Base-by-base conservation (phyloP, 2,888 invertebrate genomes). In the Phlogophora meticulosa region DNA sequence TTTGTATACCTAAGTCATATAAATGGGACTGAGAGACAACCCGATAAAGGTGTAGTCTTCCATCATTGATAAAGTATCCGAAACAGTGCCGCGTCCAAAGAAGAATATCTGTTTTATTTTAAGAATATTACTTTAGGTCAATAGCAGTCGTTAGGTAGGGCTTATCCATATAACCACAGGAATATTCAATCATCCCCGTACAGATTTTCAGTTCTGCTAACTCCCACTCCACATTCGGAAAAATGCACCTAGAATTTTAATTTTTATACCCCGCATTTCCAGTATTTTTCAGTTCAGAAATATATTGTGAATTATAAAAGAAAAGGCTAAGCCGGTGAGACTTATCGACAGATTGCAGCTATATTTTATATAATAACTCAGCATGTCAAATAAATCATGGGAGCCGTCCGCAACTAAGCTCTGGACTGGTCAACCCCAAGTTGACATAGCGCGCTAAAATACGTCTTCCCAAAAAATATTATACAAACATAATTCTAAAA, bases 311-410 rank as follows among this genome's bases (percentile, higher is more conserved):
- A 59, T 56, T 65, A n/a, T 60, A 66, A 75, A 71, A 63, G 22
- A 28, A 11, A 34, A 68, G 22, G 24, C 17, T 38, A 43, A 52
- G 4, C 32, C 60, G 52, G 20, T 49, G 32, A 57, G 48, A 57
- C 57, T 22, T 73, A 73, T 68, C 43, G 82, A 77, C 42, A 72
- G 48, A 65, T 60, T 63, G 60, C 57, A 68, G 59, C 46, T n/a
- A 65, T 73, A 78, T 63, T 63, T 72, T 65, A 56, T 59, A 51
- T 62, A 78, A 68, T 69, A 69, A 78, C 49, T 71, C 61, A 67
- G 17, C 32, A 49, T 34, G 40, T 52, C 62, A 45, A 11, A 78
- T 81, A 77, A 72, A 78, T 78, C 78, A 78, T 58, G 13, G 40
- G 1, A 45, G 51, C 52, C 34, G 46, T 58, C 60, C 57, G 22